Base-by-base conservation (phyloP, 1,140 invertebrate species). In the Nephila pilipes region DNA sequence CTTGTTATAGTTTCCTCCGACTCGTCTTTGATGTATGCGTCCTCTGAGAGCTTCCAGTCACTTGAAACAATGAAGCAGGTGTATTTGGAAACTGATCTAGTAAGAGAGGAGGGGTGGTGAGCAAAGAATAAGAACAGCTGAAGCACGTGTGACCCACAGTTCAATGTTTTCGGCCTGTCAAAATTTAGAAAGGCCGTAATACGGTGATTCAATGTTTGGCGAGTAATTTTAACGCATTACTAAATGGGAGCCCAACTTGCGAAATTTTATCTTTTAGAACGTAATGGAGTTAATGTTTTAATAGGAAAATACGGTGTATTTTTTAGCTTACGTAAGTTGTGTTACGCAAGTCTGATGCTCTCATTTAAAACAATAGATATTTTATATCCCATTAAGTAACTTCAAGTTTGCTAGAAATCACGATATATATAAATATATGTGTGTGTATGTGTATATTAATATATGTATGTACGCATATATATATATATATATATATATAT, bases 191-290 rank as follows among this genome's bases (percentile, higher is more conserved):
- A 83, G 36, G 81, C 29, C 81, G 81, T 83, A 83, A 83, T n/a
- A 54, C 54, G 18, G 54, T 83, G 81, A 83, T 83, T 55, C 81
- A 83, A 83, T 83, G 81, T 83, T 83, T 83, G 54, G n/a, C 12
- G 54, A 83, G 81, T 83, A 83, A 83, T 83, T 83, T 83, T 20
- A 57, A 22, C 54, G 22, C 55, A 83, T 83, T 83, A 83, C 81
- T 20, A 29, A 83, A 83, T 57, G 46, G 22, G 54, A 75, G 6
- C 25, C 18, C 6, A 36, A 75, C 25, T 83, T 83, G 81, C 54
- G 81, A 46, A 83, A 83, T n/a, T 25, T 83, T 57, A 75, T 54
- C 81, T 25, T 22, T 55, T 10, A 5, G 5, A 10, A 83, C 25
- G 22, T 55, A 83, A 83, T 83, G 46, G 46, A 55, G 81, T 12